Evolutionary conservation across 2,888 invertebrate species (phyloP), one percentile per base, ranked within the genome.

Genomic region (Pristionchus fissidentatus): DNA sequence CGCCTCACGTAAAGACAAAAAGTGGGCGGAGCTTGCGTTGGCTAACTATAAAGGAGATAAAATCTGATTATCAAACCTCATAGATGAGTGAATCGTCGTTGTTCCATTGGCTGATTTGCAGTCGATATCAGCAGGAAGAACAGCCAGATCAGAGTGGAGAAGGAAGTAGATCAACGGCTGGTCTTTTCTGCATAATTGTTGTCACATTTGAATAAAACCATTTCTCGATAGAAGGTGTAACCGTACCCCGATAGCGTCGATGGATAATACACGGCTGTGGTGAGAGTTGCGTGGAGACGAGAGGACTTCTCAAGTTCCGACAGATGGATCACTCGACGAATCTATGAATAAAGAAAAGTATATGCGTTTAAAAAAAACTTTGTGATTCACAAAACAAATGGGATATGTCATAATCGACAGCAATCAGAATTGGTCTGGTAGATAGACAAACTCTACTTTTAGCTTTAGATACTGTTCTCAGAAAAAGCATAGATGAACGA

Each of bases 101-200:
- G 80, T 81, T 60, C 80, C 80, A 46, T 81, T 81, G 29, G 80
- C 80, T 32, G 80, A 81, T 46, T n/a, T 29, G 26, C 80, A 81
- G n/a, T 43, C 46, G 46, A 81, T 29, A 35, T 81, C 80, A 41
- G 46, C 32, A 32, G 80, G 60, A 22, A 81, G 62, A 62, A 46
- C n/a, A 19, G 62, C 13, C 8, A 81, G 32, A 46, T 81, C 80
- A 26, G 80, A 81, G 32, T 81, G 60, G 62, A 81, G 62, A 13
- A 81, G 80, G 13, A 81, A 60, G 35, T 81, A 62, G 26, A 62
- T 32, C 15, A 62, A 10, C 4, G 80, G 62, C 43, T 60, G 46
- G 4, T 62, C 32, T 32, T 81, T 62, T n/a, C 80, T 81, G 80
- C 15, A 81, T 19, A 57, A 41, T 35, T 35, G 1, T n/a, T 10